phyloP scores from a whole-genome alignment of 2,113 vertebrate species.

The Pygoscelis antarcticus region DNA sequence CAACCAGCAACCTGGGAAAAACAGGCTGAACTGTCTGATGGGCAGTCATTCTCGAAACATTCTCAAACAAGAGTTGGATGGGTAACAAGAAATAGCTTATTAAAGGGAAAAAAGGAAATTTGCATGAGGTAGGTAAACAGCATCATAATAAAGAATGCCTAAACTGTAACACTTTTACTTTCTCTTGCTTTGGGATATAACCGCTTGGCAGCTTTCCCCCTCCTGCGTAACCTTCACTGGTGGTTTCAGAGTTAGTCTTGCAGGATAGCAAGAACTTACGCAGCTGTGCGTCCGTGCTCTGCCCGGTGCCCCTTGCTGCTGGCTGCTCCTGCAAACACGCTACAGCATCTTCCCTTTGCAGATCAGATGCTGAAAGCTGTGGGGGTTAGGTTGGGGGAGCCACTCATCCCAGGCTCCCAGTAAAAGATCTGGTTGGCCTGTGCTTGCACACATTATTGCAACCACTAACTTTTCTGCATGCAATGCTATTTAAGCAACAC shows the following conservation, averaged over 20 bases:
- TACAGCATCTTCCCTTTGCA: background rate
- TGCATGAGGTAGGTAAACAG: background rate
- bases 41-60: background rate
- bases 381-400: background rate
- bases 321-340: background rate
- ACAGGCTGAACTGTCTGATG: background rate
- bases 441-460: background rate
- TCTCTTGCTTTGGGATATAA: background rate
- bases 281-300: background rate
- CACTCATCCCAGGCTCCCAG: background rate
- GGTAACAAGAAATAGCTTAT: background rate
- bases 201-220: background rate
- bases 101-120: background rate
- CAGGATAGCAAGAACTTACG: background rate
- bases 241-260: background rate
- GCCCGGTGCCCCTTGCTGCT: background rate
- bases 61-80: background rate
- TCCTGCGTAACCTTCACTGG: background rate
- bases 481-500: background rate
- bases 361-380: background rate
- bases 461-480: background rate
- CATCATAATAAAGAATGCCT: background rate
- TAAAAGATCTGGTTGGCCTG: background rate
- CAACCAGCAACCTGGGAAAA: background rate
- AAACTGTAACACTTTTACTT: background rate